phyloP scores from a whole-genome alignment of 2,113 vertebrate species.

The Canis aureus region DNA sequence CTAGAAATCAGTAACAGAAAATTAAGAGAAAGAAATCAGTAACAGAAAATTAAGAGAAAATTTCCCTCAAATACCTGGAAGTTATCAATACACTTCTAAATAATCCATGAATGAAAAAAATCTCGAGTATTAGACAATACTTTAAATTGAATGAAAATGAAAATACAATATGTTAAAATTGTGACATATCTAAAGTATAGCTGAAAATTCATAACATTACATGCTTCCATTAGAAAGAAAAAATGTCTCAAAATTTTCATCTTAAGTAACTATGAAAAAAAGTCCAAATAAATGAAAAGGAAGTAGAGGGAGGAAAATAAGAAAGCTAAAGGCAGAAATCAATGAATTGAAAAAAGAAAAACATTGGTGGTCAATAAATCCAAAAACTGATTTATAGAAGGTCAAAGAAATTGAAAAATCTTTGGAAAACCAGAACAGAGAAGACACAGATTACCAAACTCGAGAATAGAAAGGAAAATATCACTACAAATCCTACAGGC shows the following conservation, averaged over 20 bases:
- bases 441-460: background rate
- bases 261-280: background rate
- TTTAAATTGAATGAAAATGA: background rate
- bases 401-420: background rate
- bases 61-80: background rate
- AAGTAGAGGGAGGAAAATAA: background rate
- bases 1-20: constrained; percentile 5
- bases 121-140: background rate
- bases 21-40: constrained; percentile 13
- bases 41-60: constrained; percentile 14
- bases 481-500: rapidly evolving
- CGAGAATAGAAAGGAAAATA: background rate
- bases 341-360: background rate
- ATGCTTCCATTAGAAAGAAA: background rate
- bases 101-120: background rate
- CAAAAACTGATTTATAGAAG: background rate
- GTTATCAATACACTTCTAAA: background rate
- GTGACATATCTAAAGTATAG: background rate
- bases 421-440: background rate
- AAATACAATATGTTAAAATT: background rate
- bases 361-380: background rate
- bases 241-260: background rate
- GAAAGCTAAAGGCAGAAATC: background rate
- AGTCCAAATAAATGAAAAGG: background rate
- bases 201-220: background rate